These are phyloP conservation scores for Ispidina picta DNA, from an alignment of 2,797 vertebrate species.

Conservation along the genomic window DNA sequence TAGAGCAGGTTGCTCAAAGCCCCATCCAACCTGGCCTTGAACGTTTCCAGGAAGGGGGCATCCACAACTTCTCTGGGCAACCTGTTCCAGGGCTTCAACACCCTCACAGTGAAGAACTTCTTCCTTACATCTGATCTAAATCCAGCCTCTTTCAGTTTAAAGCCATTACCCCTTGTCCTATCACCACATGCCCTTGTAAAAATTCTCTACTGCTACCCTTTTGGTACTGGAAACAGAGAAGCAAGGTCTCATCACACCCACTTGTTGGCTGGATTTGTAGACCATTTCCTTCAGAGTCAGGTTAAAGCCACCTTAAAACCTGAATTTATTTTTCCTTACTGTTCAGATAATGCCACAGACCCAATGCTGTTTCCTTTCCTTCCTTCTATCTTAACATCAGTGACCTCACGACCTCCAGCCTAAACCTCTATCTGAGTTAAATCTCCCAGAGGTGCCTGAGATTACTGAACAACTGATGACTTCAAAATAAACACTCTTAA, in stretches of 20 bases:
- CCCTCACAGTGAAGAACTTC: neutral
- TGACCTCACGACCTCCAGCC: constrained; percentile 12
- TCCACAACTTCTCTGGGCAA: neutral
- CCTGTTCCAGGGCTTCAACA: neutral
- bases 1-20: neutral
- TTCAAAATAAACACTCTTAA: constrained; percentile 70
- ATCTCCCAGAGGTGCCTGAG: constrained; percentile 62
- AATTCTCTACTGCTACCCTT: neutral
- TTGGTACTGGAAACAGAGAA: neutral
- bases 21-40: no score
- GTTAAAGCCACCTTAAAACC: constrained; percentile 50
- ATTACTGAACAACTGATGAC: constrained; percentile 52
- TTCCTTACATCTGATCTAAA: neutral
- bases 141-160: neutral
- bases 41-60: neutral
- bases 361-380: neutral
- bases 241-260: fast-evolving
- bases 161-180: neutral
- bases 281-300: constrained; percentile 28
- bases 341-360: constrained; percentile 51
- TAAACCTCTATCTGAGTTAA: constrained; percentile 60
- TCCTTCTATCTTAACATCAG: constrained; percentile 41
- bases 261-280: constrained; percentile 29
- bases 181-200: neutral
- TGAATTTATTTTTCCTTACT: constrained; percentile 52